phyloP scores from a whole-genome alignment of 1,140 invertebrate genomes.

The Leptonema lineaticorne region DNA sequence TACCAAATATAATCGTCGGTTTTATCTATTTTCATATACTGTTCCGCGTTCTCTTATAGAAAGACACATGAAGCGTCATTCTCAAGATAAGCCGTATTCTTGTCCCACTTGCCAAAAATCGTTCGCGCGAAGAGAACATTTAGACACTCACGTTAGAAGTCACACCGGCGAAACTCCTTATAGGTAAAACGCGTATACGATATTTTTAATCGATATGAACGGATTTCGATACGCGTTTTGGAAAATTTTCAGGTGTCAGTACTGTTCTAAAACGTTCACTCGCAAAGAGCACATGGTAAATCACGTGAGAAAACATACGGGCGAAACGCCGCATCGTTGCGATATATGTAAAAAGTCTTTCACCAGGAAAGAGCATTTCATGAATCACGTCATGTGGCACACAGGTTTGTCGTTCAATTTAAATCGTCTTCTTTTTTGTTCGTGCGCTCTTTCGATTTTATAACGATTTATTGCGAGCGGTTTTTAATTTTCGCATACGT shows the following conservation, averaged over 20 bases:
- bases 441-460: neutral
- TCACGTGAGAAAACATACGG: constrained; percentile 80
- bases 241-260: constrained; percentile 63
- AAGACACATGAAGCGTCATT: constrained; percentile 74
- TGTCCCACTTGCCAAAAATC: constrained; percentile 83
- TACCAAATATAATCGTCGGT: neutral
- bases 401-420: constrained; percentile 47
- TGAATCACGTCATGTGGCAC: constrained; percentile 76
- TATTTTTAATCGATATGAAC: neutral
- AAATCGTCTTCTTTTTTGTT: neutral
- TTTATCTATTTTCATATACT: neutral
- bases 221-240: neutral
- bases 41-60: constrained; percentile 52
- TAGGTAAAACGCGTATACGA: constrained; percentile 49
- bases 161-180: constrained; percentile 84
- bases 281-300: constrained; percentile 82
- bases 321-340: constrained; percentile 75
- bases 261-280: constrained; percentile 82
- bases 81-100: constrained; percentile 78
- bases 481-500: too few species aligned
- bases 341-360: constrained; percentile 78
- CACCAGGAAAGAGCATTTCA: constrained; percentile 87
- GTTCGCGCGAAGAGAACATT: constrained; percentile 82
- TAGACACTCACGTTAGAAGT: constrained; percentile 79
- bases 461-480: neutral